Base-by-base conservation (phyloP, 2,888 invertebrate genomes). In the Drosophila lutescens region DNA sequence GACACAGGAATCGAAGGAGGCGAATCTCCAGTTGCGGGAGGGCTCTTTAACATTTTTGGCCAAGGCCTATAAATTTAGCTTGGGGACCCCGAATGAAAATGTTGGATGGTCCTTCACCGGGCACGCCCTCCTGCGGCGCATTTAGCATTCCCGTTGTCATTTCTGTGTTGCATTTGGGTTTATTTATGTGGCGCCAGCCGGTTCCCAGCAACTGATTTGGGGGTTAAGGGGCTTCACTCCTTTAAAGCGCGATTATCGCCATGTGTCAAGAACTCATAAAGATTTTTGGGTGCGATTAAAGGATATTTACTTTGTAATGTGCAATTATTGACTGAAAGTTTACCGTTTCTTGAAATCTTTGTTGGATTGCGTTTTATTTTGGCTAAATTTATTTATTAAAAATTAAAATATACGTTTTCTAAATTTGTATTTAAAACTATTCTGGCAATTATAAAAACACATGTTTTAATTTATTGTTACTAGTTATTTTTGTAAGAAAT, bases 181-280 rank as follows among this genome's bases (percentile, higher is more conserved):
- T 88, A 87, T 87, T 87, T 87, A 87, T 85, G 89, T 78, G 86
- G 89, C 89, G 86, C 89, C 86, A 80, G 78, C 56, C 66, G 70
- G 76, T 86, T 62, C 13, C 20, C 50, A 60, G 36, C 6, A 38
- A 30, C 5, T 5, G 9, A 9, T 34, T 26, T 15, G 13, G 55
- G 66, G 32, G 38, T 13, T 62, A 32, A 12, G 56, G 34, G 20
- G 5, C 20, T 56, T 38, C 2, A 41, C 36, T 65, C 56, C 8
- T 62, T 65, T 63, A 30, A 17, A 12, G 58, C n/a, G 12, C 20
- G 58, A 58, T 50, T 58, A 51, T 58, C 41, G 30, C 34, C 12
- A 26, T 41, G 41, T 30, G 30, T 34, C 47, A 41, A 5, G 34
- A 5, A 13, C 34, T 34, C 34, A 34, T 34, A 38, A 15, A 30